Conservation (phyloP, 1,140 invertebrate species). For the Andrena cerasifolii region DNA sequence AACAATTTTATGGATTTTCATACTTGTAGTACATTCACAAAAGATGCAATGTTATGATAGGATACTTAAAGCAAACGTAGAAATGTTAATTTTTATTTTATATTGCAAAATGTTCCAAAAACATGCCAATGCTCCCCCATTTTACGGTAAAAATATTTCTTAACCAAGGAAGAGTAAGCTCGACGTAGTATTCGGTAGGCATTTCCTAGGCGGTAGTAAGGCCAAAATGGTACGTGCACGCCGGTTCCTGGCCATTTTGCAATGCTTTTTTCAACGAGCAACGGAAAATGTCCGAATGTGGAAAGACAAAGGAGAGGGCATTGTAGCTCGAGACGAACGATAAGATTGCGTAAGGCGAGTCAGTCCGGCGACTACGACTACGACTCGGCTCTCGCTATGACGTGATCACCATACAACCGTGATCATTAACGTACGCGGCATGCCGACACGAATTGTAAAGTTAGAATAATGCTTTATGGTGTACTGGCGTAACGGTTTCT, state of each 20-base stretch:
- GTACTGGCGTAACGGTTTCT: conserved; percentile 44
- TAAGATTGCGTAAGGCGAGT: conserved; percentile 53
- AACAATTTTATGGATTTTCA: too few species aligned
- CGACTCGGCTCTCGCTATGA: conserved; percentile 48
- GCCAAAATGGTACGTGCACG: too few species aligned
- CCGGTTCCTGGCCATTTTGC: background rate
- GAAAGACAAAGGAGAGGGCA: conserved; percentile 34
- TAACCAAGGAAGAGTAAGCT: too few species aligned
- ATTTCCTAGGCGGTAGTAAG: too few species aligned
- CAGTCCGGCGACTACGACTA: conserved; percentile 45
- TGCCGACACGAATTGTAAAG: conserved; percentile 53
- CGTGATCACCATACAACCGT: conserved; percentile 51
- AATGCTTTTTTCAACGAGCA: background rate
- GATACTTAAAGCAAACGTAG: too few species aligned
- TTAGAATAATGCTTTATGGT: conserved; percentile 49
- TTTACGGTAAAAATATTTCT: too few species aligned
- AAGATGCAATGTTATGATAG: too few species aligned
- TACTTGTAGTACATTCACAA: too few species aligned
- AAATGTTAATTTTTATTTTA: too few species aligned
- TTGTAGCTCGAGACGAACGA: conserved; percentile 41
- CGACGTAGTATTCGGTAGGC: too few species aligned
- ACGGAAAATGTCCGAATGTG: conserved; percentile 32
- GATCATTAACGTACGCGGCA: conserved; percentile 47
- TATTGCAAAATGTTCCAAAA: too few species aligned
- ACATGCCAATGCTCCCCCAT: too few species aligned